Evolutionary conservation across 2,888 invertebrate species (phyloP).

Genomic region (Calephelis perditalis): DNA sequence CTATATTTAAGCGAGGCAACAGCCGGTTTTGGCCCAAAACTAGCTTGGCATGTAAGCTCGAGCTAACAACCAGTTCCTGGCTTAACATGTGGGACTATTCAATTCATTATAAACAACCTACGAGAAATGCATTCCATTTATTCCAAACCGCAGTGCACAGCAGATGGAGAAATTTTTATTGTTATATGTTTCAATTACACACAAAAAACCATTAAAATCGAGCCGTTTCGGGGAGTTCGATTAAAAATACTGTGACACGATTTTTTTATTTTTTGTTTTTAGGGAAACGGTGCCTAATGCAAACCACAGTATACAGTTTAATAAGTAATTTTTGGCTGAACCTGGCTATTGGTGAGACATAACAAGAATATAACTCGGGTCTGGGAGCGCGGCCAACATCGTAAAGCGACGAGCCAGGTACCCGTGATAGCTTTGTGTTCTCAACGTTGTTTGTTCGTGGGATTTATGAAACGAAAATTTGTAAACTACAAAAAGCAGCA

Average conservation of each 20-base stretch:
- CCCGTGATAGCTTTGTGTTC: constrained; percentile 6
- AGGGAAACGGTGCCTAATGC: too few relatives aligned
- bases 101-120: constrained; percentile 43
- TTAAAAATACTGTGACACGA: too few relatives aligned
- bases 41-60: constrained; percentile 28
- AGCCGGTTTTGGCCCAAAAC: constrained; percentile 47
- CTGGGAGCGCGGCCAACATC: constrained; percentile 7
- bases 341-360: neutral
- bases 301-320: too few relatives aligned
- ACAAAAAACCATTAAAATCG: too few relatives aligned
- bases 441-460: neutral
- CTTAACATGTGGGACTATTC: constrained; percentile 46
- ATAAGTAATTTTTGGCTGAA: neutral
- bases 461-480: too few relatives aligned
- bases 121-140: constrained; percentile 27
- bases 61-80: constrained; percentile 38
- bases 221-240: too few relatives aligned
- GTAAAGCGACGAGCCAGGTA: constrained; percentile 1
- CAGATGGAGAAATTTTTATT: too few relatives aligned
- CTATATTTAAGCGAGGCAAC: constrained; percentile 36
- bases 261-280: too few relatives aligned
- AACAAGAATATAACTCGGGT: neutral
- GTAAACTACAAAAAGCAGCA: too few relatives aligned
- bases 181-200: too few relatives aligned
- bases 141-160: neutral